These are phyloP conservation scores for Lymantria monacha DNA, from an alignment of 2,888 invertebrate species.

Conservation along the genomic window DNA sequence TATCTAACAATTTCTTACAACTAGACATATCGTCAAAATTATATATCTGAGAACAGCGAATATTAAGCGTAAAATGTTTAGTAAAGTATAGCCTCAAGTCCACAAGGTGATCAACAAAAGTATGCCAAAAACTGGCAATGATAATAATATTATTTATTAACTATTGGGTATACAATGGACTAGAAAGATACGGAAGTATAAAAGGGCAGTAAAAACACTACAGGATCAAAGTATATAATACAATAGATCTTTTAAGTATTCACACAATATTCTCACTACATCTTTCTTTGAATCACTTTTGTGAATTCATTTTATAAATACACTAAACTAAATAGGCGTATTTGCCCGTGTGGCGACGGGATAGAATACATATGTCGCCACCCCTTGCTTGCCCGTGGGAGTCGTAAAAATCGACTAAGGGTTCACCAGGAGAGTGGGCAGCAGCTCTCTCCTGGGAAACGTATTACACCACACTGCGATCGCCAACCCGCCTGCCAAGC, in stretches of 20 bases:
- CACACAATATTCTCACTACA: conserved; percentile 67
- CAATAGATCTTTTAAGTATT: conserved; percentile 48
- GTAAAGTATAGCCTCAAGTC: conserved; percentile 14
- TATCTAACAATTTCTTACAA: conserved; percentile 16
- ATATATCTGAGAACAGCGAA: conserved; percentile 8
- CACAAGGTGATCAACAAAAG: conserved; percentile 12
- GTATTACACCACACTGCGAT: no score
- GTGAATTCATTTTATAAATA: conserved; percentile 30
- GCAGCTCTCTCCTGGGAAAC: no score
- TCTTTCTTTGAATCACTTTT: conserved; percentile 62
- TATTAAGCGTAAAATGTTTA: conserved; percentile 17
- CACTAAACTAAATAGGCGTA: background rate
- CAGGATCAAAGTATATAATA: conserved; percentile 66
- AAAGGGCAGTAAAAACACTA: conserved; percentile 78
- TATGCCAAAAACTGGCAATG: conserved; percentile 8
- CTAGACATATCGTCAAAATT: conserved; percentile 20
- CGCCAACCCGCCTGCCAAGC: no score
- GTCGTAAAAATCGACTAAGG: no score
- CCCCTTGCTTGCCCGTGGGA: no score
- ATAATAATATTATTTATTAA: conserved; percentile 16
- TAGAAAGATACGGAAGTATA: conserved; percentile 67
- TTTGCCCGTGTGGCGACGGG: no score
- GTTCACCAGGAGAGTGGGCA: no score
- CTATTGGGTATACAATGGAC: conserved; percentile 36
- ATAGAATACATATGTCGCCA: no score